phyloP scores from a whole-genome alignment of 2,888 invertebrate species.

The Acronicta aceris region DNA sequence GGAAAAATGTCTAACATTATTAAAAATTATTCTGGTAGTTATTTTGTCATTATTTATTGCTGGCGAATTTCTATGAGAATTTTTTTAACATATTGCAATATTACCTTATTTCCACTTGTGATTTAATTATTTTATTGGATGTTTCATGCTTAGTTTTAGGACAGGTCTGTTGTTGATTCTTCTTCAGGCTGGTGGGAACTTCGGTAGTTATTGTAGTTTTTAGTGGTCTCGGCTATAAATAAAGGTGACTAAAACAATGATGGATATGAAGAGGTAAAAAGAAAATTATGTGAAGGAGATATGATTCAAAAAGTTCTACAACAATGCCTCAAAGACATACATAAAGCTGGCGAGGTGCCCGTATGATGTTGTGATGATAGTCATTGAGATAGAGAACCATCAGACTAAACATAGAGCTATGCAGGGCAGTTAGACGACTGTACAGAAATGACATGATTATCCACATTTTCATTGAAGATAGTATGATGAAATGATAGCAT shows the following conservation, averaged over 20 bases:
- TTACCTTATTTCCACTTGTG: constrained; percentile 85
- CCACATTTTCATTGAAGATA: neutral
- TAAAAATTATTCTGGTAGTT: too few relatives aligned
- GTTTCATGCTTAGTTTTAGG: constrained; percentile 58
- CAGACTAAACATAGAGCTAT: too few relatives aligned
- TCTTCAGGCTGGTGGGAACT: constrained; percentile 67
- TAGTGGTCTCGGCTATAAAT: constrained; percentile 76
- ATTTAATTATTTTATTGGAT: constrained; percentile 77
- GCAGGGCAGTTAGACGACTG: too few relatives aligned
- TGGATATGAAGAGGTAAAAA: too few relatives aligned
- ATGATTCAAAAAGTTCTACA: too few relatives aligned
- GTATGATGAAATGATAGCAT: neutral
- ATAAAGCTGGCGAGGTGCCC: too few relatives aligned
- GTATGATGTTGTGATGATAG: too few relatives aligned
- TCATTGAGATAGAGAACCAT: too few relatives aligned
- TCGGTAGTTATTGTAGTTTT: constrained; percentile 61
- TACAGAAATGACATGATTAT: neutral
- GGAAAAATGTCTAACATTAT: too few relatives aligned
- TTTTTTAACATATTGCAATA: neutral
- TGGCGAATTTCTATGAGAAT: neutral
- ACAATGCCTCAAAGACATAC: too few relatives aligned
- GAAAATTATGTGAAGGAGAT: neutral
- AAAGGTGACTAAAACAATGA: neutral
- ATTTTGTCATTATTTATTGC: too few relatives aligned
- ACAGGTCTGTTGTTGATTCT: constrained; percentile 51